Evolutionary conservation across 2,113 vertebrate species (phyloP).

Genomic region (Sorex fumeus): DNA sequence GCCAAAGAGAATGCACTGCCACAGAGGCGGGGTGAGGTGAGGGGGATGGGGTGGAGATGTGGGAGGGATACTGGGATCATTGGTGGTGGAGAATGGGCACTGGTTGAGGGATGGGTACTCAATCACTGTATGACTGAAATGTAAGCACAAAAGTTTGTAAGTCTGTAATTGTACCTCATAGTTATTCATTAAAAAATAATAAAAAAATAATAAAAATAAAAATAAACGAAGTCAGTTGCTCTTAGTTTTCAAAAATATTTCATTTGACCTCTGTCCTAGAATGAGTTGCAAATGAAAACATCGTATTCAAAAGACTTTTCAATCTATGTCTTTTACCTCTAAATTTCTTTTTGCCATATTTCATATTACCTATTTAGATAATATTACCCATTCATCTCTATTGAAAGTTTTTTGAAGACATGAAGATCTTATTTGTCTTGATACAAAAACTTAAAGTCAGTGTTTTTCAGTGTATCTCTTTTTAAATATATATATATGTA

Average conservation of each 20-base stretch:
- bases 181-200: too few relatives aligned
- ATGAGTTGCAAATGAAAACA: neutral
- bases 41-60: too few relatives aligned
- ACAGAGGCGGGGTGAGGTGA: too few relatives aligned
- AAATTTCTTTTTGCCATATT: neutral
- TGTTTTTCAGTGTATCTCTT: neutral
- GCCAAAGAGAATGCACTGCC: too few relatives aligned
- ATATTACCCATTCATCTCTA: neutral
- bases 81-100: too few relatives aligned
- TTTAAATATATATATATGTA: too few relatives aligned
- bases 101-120: too few relatives aligned
- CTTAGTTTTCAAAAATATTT: neutral
- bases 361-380: neutral
- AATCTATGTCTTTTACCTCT: neutral
- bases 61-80: too few relatives aligned
- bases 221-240: neutral
- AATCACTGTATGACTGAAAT: too few relatives aligned
- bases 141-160: too few relatives aligned
- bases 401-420: neutral
- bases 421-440: slow-evolving; percentile 3
- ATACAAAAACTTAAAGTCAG: slow-evolving; percentile 18
- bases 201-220: too few relatives aligned
- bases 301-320: neutral
- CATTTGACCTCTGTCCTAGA: neutral
- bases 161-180: too few relatives aligned